Percentiles rank a stretch among this genome's conserved stretches.
phyloP scores from a whole-genome alignment of 1,140 invertebrate genomes.

The Heterodera carotae region DNA sequence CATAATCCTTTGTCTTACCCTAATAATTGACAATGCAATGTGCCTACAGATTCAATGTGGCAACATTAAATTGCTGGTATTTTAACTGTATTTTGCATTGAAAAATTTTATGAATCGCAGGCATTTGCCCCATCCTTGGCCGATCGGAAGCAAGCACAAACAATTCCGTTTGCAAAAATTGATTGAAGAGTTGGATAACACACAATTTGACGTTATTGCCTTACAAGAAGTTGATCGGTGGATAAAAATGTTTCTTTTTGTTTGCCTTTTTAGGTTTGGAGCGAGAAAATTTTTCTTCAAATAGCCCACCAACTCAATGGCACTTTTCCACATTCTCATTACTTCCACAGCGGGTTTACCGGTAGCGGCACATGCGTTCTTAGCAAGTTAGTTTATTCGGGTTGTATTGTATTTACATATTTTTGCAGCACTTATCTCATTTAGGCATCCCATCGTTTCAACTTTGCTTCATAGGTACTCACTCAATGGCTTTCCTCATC shows the following conservation, averaged over 20 bases:
- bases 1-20: background rate
- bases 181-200: slow-evolving; percentile 73
- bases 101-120: slow-evolving; percentile 69
- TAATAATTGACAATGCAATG: slow-evolving; percentile 1
- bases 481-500: slow-evolving; percentile 94
- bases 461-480: slow-evolving; percentile 87
- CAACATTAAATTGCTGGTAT: slow-evolving; percentile 73
- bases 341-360: slow-evolving; percentile 88
- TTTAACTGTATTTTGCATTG: slow-evolving; percentile 40
- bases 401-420: slow-evolving; percentile 84
- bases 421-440: background rate
- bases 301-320: slow-evolving; percentile 45
- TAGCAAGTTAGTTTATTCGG: slow-evolving; percentile 74
- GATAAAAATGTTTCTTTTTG: slow-evolving; percentile 8
- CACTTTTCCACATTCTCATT: slow-evolving; percentile 79
- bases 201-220: slow-evolving; percentile 79
- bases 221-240: slow-evolving; percentile 79
- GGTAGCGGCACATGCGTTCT: slow-evolving; percentile 89
- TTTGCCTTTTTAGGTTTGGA: slow-evolving; percentile 71
- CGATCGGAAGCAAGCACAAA: slow-evolving; percentile 72
- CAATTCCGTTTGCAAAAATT: slow-evolving; percentile 78
- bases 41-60: slow-evolving; percentile 53
- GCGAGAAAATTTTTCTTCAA: slow-evolving; percentile 75
- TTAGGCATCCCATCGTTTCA: slow-evolving; percentile 79
- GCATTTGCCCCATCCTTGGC: slow-evolving; percentile 71